Evolutionary conservation across 2,888 invertebrate genomes (phyloP), one percentile per base, ranked within the genome.

Genomic region (Hypercompe scribonia): DNA sequence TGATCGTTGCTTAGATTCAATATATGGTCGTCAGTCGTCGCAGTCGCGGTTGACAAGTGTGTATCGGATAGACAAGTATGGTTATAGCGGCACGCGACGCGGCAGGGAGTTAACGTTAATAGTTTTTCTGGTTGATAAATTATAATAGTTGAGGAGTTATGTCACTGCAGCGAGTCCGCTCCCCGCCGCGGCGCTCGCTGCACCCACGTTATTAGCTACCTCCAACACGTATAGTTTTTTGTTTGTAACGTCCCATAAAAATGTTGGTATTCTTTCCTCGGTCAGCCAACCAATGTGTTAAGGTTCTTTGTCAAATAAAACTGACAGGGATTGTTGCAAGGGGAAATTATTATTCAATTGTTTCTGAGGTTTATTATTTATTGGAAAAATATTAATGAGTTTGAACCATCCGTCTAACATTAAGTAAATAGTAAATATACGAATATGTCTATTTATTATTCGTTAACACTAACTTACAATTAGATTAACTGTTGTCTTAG

Each of bases 131-230:
- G 84, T 90, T 93, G 92, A 93, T 92, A 92, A 90, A 94, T 93
- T 91, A 89, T 94, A 94, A 94, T 94, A 90, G 93, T 81, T 84
- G 85, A 87, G 85, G 87, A 90, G 93, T 92, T 93, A 92, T 94
- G 94, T 94, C 92, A 92, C 88, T 88, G 89, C 84, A 77, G 79
- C 78, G 75, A 76, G 79, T 81, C 79, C 65, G 81, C 75, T 71
- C 75, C 80, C 79, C 79, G 87, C 75, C 81, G 81, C 74, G 84
- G 75, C 82, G 87, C 86, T 84, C 87, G 89, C 88, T 85, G 90
- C 89, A 83, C 84, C 85, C 84, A 82, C 87, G 87, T 86, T 90
- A 92, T 92, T 92, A 93, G 87, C 90, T 87, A 88, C 86, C 87
- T 89, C 89, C 82, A 88, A 85, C 90, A 88, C 87, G 90, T 88